Conservation (phyloP, 2,113 vertebrate genomes). For the Rhabdomys dilectus region DNA sequence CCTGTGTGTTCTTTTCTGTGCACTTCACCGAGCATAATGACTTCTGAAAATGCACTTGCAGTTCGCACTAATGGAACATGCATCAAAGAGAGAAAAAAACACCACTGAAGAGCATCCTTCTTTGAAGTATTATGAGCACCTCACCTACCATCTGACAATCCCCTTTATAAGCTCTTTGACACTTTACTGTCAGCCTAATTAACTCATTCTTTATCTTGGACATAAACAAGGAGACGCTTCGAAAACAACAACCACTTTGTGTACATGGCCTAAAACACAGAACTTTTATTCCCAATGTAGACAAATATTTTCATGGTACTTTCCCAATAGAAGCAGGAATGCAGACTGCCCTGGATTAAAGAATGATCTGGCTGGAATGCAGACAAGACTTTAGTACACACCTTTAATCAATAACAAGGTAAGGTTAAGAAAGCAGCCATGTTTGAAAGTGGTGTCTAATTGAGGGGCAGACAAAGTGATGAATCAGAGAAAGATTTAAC, state of each 20-base stretch:
- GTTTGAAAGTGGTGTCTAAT: too few relatives aligned
- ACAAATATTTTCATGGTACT: neutral
- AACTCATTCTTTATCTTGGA: neutral
- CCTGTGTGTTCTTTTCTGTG: conserved; percentile 52
- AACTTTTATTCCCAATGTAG: neutral
- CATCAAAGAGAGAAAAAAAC: neutral
- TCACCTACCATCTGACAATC: neutral
- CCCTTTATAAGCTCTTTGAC: neutral
- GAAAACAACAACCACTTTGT: neutral
- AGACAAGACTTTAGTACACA: too few relatives aligned
- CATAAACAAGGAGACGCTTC: neutral
- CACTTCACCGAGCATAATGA: neutral
- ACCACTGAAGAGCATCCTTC: neutral
- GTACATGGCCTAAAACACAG: neutral
- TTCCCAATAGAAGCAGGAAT: neutral
- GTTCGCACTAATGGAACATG: conserved; percentile 32
- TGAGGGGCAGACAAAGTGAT: too few relatives aligned
- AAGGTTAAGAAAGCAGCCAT: too few relatives aligned
- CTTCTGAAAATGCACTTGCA: neutral
- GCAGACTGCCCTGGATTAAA: too few relatives aligned
- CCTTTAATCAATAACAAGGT: too few relatives aligned
- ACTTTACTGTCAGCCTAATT: neutral
- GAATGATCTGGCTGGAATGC: too few relatives aligned
- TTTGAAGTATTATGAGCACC: neutral
- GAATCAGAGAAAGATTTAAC: too few relatives aligned